These are phyloP conservation scores for Chionis minor DNA, from an alignment of 2,113 vertebrate species.

Conservation along the genomic window DNA sequence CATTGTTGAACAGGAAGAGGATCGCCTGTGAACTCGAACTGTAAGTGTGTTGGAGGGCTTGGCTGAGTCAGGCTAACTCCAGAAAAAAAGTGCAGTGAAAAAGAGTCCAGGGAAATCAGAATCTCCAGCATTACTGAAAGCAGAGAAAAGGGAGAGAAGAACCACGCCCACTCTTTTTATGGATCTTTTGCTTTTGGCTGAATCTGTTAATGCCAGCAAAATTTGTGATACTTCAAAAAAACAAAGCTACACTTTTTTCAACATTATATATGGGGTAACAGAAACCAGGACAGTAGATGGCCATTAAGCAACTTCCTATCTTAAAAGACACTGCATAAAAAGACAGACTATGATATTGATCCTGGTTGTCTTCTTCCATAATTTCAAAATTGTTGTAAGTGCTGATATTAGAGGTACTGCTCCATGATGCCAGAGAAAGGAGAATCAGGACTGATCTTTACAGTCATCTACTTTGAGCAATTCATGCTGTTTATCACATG, in stretches of 20 bases:
- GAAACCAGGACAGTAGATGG: background rate
- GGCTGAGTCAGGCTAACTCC: background rate
- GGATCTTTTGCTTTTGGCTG: background rate
- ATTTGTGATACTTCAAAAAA: background rate
- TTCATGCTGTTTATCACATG: background rate
- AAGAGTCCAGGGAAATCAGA: background rate
- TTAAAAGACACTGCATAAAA: background rate
- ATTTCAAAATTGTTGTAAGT: background rate
- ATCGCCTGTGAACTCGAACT: background rate
- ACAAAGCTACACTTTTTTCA: background rate
- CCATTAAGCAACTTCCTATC: background rate
- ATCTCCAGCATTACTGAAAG: background rate
- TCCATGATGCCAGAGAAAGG: background rate
- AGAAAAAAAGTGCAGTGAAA: no score
- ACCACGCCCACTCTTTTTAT: background rate
- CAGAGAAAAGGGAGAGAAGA: background rate
- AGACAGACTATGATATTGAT: background rate
- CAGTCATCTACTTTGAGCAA: background rate
- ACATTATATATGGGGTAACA: background rate
- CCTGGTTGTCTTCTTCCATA: background rate
- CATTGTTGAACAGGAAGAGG: background rate
- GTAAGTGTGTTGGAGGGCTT: background rate
- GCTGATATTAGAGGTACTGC: background rate
- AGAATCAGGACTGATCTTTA: background rate
- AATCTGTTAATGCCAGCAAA: background rate